These are phyloP conservation scores for Latrodectus geometricus DNA, from an alignment of 1,140 invertebrate genomes.

Conservation along the genomic window DNA sequence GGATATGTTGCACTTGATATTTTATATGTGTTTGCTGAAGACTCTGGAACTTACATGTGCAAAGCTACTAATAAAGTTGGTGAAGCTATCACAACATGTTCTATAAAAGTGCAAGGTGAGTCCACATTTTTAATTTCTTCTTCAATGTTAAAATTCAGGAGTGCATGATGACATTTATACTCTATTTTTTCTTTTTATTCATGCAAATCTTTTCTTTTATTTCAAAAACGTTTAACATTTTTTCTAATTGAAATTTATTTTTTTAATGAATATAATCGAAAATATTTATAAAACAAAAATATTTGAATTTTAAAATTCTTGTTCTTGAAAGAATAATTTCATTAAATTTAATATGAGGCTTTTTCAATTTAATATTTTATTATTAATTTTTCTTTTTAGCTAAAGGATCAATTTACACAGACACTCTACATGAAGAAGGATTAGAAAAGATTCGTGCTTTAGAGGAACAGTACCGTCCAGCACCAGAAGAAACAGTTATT, in stretches of 20 bases:
- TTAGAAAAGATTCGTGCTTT: slow-evolving; percentile 89
- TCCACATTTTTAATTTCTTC: no score
- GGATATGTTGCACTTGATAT: slow-evolving; percentile 74
- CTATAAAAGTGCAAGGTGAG: slow-evolving; percentile 83
- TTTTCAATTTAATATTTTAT: background rate
- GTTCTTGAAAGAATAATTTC: no score
- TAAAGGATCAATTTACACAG: slow-evolving; percentile 84
- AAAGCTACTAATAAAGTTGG: slow-evolving; percentile 70
- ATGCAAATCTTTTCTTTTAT: no score
- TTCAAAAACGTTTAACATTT: no score
- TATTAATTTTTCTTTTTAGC: slow-evolving; percentile 72
- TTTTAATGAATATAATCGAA: no score
- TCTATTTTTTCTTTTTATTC: no score
- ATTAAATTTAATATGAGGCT: no score
- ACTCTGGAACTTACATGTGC: slow-evolving; percentile 71
- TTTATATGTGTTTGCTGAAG: slow-evolving; percentile 71
- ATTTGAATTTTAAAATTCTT: no score
- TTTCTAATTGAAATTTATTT: no score
- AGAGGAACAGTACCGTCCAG: slow-evolving; percentile 82
- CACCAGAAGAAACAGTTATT: slow-evolving; percentile 76
- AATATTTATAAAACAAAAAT: no score
- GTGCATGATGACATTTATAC: no score
- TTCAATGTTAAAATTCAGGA: no score
- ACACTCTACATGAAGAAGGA: slow-evolving; percentile 86
- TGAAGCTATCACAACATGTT: slow-evolving; percentile 83